Conservation (phyloP, 2,113 vertebrate genomes). For the Conger conger region DNA sequence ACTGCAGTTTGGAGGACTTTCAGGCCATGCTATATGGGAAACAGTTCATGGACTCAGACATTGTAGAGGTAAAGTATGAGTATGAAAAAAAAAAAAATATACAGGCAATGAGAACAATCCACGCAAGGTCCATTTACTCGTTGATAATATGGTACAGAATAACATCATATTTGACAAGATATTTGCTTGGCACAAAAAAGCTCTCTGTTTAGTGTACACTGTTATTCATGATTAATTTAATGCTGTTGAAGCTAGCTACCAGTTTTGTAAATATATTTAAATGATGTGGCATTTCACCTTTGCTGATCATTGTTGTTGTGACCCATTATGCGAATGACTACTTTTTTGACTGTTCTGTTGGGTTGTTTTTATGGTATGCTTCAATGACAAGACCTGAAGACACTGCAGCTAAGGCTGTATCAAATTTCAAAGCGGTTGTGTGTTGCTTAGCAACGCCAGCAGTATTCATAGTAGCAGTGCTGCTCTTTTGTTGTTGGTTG, state of each 20-base stretch:
- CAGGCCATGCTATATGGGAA: conserved; percentile 92
- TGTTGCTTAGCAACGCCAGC: neutral
- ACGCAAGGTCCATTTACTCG: too few relatives aligned
- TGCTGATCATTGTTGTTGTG: too few relatives aligned
- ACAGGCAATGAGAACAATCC: too few relatives aligned
- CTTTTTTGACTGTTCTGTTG: too few relatives aligned
- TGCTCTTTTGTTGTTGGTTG: neutral
- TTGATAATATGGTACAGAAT: too few relatives aligned
- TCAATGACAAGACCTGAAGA: neutral
- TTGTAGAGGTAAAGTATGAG: conserved; percentile 70
- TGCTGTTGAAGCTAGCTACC: neutral
- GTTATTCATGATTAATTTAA: neutral
- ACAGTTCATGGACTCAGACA: conserved; percentile 85
- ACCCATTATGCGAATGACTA: too few relatives aligned
- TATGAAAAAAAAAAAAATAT: too few relatives aligned
- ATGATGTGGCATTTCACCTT: too few relatives aligned
- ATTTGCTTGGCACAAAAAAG: too few relatives aligned
- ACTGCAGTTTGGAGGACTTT: conserved; percentile 97
- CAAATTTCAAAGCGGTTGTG: neutral
- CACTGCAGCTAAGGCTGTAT: neutral
- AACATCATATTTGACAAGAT: too few relatives aligned
- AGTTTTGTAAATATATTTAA: neutral
- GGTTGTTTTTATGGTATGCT: neutral
- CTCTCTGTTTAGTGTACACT: too few relatives aligned
- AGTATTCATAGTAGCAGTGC: neutral